These are phyloP conservation scores for honey bee (Apis mellifera) DNA, from an alignment of 1,140 invertebrate genomes.

Conservation along the genomic window DNA sequence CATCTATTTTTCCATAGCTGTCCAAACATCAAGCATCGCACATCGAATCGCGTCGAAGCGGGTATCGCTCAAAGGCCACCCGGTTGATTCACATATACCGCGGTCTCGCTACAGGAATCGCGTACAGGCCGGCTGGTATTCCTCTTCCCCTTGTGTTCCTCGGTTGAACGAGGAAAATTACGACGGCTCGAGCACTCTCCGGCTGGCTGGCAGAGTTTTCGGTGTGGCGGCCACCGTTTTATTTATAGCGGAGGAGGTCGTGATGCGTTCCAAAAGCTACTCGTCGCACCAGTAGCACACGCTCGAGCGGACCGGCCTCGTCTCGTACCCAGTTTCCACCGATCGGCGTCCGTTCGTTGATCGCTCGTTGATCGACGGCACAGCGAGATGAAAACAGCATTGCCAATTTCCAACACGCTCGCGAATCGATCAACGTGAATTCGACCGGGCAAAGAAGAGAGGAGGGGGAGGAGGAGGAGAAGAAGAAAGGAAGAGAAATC, in stretches of 20 bases:
- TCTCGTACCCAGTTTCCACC: slow-evolving; percentile 50
- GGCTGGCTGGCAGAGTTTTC: slow-evolving; percentile 72
- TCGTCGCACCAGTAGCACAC: slow-evolving; percentile 62
- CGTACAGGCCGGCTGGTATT: slow-evolving; percentile 14
- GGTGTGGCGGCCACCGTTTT: slow-evolving; percentile 73
- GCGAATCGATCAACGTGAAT: neutral
- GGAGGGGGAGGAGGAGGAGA: too few relatives aligned
- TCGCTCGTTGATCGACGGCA: neutral
- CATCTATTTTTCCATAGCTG: too few relatives aligned
- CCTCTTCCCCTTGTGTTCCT: slow-evolving; percentile 20
- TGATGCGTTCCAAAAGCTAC: slow-evolving; percentile 76
- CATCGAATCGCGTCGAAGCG: neutral
- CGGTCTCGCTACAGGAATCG: neutral
- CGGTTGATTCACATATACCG: slow-evolving; percentile 26
- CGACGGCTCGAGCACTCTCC: slow-evolving; percentile 63
- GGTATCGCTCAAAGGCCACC: neutral
- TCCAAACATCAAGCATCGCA: too few relatives aligned
- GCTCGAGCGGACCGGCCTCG: slow-evolving; percentile 45
- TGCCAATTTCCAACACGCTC: neutral
- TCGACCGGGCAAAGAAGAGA: too few relatives aligned
- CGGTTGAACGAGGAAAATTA: slow-evolving; percentile 63
- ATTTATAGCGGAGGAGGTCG: slow-evolving; percentile 80
- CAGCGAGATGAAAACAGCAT: neutral
- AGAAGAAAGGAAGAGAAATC: too few relatives aligned
- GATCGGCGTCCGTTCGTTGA: slow-evolving; percentile 29